phyloP scores from a whole-genome alignment of 2,888 invertebrate genomes.

The Diadromus collaris region DNA sequence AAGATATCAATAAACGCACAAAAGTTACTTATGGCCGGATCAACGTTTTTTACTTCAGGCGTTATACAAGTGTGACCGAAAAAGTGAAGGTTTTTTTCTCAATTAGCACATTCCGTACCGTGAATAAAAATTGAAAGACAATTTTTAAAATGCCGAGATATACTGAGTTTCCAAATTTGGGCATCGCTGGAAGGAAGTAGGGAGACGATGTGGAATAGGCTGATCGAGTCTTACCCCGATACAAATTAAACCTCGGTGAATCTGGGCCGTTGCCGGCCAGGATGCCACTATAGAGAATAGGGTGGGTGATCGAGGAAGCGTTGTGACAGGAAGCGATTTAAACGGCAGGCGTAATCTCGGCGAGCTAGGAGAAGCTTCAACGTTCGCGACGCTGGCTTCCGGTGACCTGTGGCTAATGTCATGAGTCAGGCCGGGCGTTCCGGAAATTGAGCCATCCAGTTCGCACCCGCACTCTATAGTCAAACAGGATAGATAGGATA shows the following conservation, averaged over 20 bases:
- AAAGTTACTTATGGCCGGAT: neutral
- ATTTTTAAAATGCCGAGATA: neutral
- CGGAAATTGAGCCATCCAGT: constrained; percentile 72
- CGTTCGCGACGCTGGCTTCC: constrained; percentile 64
- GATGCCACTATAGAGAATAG: constrained; percentile 42
- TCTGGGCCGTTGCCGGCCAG: constrained; percentile 22
- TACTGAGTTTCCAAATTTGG: neutral
- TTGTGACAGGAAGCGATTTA: constrained; percentile 66
- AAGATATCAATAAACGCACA: neutral
- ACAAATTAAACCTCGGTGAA: constrained; percentile 46
- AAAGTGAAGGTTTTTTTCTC: neutral
- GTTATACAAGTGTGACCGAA: neutral
- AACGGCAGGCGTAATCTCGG: constrained; percentile 53
- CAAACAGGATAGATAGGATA: constrained; percentile 34
- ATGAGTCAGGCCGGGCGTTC: constrained; percentile 63
- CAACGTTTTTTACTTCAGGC: neutral
- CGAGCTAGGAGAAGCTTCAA: constrained; percentile 42
- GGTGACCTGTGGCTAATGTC: constrained; percentile 66
- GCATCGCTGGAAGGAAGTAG: neutral
- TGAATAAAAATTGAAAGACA: neutral
- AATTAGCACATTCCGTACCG: neutral
- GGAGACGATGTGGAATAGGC: neutral
- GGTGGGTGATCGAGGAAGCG: constrained; percentile 47
- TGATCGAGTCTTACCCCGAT: constrained; percentile 13
- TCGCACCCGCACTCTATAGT: constrained; percentile 41